Base-by-base conservation (phyloP, 2,888 invertebrate genomes). In the Microchrysa polita region DNA sequence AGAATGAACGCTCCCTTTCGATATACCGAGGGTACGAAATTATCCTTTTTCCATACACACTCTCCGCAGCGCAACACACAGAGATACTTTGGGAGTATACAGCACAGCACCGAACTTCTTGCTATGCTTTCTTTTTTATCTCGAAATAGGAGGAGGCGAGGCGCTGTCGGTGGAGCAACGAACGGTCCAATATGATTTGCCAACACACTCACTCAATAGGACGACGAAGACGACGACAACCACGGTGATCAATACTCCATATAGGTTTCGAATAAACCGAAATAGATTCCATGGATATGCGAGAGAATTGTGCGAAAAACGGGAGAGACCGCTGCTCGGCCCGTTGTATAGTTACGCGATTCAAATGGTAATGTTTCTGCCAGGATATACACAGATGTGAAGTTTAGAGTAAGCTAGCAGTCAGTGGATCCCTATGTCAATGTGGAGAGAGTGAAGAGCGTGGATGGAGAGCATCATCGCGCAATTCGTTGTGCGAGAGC, bases 161-260 rank as follows among this genome's bases (percentile, higher is more conserved):
- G 2, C 22, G 22, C n/a, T n/a, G n/a, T n/a, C n/a, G n/a, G n/a
- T n/a, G n/a, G n/a, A n/a, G n/a, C n/a, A 9, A 1, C 18, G 55
- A 55, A 23, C n/a, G 20, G 7, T 12, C 48, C 48, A 48, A 48
- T 2, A 10, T 44, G 14, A n/a, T n/a, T n/a, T n/a, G n/a, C n/a
- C 65, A 44, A 65, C 22, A 55, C 22, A 65, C 27, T 34, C 7
- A 34, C 27, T 34, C 27, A 34, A 34, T 34, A 34, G 48, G 48
- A 40, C 57, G 16, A 69, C n/a, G n/a, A n/a, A n/a, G n/a, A n/a
- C n/a, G n/a, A n/a, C n/a, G n/a, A n/a, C n/a, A n/a, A n/a, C n/a
- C n/a, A n/a, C 67, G 57, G 73, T 61, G 73, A 75, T 75, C 75
- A 75, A 75, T 75, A 75, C 71, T 75, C 69, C 65, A 63, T n/a